A percentile compares a stretch with the other conserved stretches of the same genome.
Conservation (phyloP, 2,797 vertebrate genomes). For the Sardinella longiceps region DNA sequence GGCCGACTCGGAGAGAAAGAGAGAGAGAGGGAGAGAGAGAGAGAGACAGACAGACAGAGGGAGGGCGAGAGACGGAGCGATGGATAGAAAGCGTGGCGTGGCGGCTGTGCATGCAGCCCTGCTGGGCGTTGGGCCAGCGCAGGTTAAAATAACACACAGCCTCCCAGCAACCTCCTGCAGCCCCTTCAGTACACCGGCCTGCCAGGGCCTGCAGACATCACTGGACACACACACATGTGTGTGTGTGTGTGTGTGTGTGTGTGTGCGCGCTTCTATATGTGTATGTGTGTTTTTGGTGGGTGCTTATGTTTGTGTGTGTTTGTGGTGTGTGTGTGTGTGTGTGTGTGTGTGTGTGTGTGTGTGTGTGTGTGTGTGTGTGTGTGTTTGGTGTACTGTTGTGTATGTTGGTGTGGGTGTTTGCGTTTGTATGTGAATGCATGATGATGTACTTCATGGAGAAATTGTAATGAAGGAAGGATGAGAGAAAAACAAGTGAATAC, state of each 20-base stretch:
- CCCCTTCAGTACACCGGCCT: neutral
- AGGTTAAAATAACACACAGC: slow-evolving; percentile 73
- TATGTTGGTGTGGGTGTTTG: slow-evolving; percentile 24
- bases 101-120: neutral
- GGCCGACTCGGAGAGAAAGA: slow-evolving; percentile 70
- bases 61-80: neutral
- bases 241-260: no score
- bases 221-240: neutral
- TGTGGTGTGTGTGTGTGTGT: slow-evolving; percentile 13
- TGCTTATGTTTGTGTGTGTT: neutral
- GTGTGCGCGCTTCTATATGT: neutral
- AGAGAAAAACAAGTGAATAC: neutral
- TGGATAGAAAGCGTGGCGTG: neutral
- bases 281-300: neutral
- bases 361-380: slow-evolving; percentile 16
- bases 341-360: slow-evolving; percentile 26
- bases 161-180: slow-evolving; percentile 55
- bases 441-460: neutral
- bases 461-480: neutral
- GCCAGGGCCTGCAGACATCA: slow-evolving; percentile 34
- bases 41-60: neutral
- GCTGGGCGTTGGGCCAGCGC: slow-evolving; percentile 56
- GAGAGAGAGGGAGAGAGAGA: slow-evolving; percentile 25
- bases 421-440: neutral
- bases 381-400: no score